Base-by-base conservation (phyloP, 1,140 invertebrate species). In the Microplitis mediator region DNA sequence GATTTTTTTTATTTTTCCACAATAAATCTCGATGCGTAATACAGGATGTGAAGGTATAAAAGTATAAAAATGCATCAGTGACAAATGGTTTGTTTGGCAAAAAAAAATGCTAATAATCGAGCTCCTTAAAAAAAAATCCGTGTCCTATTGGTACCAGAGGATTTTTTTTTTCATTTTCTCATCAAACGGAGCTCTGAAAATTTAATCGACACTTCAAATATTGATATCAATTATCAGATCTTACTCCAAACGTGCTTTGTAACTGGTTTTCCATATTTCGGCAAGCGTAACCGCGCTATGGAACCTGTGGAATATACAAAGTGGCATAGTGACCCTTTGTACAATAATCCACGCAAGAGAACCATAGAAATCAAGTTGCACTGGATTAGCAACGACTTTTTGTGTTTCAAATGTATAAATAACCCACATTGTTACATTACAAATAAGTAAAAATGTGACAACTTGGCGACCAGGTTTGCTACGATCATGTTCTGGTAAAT, bases 191-290 rank as follows among this genome's bases (percentile, higher is more conserved):
- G 23, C 23, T 23, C 23, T 23, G 23, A 23, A 23, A 23, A 23
- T 23, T 23, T 23, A 23, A 23, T 23, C 23, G 23, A 23, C 23
- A 23, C 23, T 23, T 23, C 23, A 23, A 23, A 23, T 2, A 23
- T 23, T 23, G 23, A 23, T 23, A 11, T 13, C n/a, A 23, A 11
- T n/a, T 89, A 90, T 9, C 6, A 45, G 3, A 9, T 45, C 8
- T 45, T 93, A 95, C 87, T 95, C 94, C 81, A 95, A 88, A 75
- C 94, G 91, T 74, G 94, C 93, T 89, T 97, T 97, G 90, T 98
- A 99, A 82, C 95, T 97, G 76, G 96, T 97, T 88, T 98, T 98
- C 97, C 97, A 98, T 73, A 99, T 97, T 87, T 98, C 97, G 75
- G 97, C 97, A 74, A 98, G 91, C 88, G 96, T 97, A 32, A 98